These are phyloP conservation scores for Carterocephalus palaemon DNA, from an alignment of 2,888 invertebrate species.

Conservation along the genomic window DNA sequence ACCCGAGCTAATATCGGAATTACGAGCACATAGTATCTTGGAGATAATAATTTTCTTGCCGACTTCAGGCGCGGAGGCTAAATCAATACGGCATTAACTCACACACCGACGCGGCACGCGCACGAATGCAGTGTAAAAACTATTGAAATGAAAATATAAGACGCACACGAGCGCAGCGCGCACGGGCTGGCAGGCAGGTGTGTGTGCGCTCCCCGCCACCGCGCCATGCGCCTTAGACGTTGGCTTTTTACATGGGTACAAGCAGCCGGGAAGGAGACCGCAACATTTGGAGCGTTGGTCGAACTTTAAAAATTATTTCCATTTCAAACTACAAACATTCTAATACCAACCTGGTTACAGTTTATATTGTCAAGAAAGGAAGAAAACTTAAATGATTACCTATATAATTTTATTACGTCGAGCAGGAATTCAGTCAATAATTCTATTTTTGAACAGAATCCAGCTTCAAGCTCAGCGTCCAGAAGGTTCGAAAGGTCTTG, in stretches of 20 bases:
- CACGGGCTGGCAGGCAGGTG: constrained; percentile 54
- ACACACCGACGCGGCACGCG: constrained; percentile 55
- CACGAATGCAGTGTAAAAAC: constrained; percentile 70
- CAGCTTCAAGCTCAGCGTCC: too few relatives aligned
- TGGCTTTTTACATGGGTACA: constrained; percentile 76
- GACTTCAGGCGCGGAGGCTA: constrained; percentile 52
- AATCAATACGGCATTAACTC: constrained; percentile 76
- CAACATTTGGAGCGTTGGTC: constrained; percentile 46
- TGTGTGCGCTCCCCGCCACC: constrained; percentile 38
- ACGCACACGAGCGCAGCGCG: constrained; percentile 50
- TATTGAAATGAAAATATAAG: constrained; percentile 77
- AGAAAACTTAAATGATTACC: too few relatives aligned
- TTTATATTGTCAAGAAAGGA: too few relatives aligned
- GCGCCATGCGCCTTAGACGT: constrained; percentile 70
- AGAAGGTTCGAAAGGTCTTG: too few relatives aligned
- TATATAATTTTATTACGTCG: too few relatives aligned
- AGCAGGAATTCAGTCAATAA: too few relatives aligned
- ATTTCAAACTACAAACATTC: too few relatives aligned
- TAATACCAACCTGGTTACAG: too few relatives aligned
- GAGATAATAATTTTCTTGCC: constrained; percentile 67
- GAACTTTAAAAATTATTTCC: neutral
- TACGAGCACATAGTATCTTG: constrained; percentile 45
- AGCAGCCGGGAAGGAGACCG: constrained; percentile 53
- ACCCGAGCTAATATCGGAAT: constrained; percentile 7
- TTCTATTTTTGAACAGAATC: too few relatives aligned